Percentiles rank a stretch among this genome's conserved stretches.
phyloP scores from a whole-genome alignment of 2,113 vertebrate species.

The Salminus brasiliensis region DNA sequence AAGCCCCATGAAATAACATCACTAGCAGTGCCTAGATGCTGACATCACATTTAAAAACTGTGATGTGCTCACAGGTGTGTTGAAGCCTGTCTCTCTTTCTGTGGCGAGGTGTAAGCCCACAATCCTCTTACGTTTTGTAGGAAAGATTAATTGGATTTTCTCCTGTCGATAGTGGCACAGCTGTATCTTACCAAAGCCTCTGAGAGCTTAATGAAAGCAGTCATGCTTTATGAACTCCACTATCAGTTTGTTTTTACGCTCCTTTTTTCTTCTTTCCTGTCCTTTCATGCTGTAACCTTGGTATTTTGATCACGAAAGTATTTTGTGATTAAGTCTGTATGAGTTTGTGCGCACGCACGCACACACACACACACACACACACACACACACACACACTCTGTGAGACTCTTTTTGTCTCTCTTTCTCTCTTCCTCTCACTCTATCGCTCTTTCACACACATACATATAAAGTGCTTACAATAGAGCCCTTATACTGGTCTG shows the following conservation, averaged over 20 bases:
- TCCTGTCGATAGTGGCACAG: background rate
- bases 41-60: background rate
- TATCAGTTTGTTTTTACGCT: background rate
- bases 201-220: background rate
- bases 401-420: no score
- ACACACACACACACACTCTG: no score
- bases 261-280: background rate
- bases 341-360: background rate
- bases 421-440: no score
- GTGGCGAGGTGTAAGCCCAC: slow-evolving; percentile 21
- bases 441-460: no score
- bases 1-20: slow-evolving; percentile 1
- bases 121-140: slow-evolving; percentile 35
- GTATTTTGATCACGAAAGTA: no score
- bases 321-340: background rate
- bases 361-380: background rate
- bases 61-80: background rate
- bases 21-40: slow-evolving; percentile 7
- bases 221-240: background rate
- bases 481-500: slow-evolving; percentile 55
- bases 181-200: slow-evolving; percentile 1
- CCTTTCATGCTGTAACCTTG: slow-evolving; percentile 20
- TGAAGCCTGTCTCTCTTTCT: background rate
- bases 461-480: slow-evolving; percentile 24
- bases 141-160: slow-evolving; percentile 36